Evolutionary conservation across 2,888 invertebrate genomes (phyloP), one percentile per base, ranked within the genome.

Genomic region (Ypsolopha sequella): DNA sequence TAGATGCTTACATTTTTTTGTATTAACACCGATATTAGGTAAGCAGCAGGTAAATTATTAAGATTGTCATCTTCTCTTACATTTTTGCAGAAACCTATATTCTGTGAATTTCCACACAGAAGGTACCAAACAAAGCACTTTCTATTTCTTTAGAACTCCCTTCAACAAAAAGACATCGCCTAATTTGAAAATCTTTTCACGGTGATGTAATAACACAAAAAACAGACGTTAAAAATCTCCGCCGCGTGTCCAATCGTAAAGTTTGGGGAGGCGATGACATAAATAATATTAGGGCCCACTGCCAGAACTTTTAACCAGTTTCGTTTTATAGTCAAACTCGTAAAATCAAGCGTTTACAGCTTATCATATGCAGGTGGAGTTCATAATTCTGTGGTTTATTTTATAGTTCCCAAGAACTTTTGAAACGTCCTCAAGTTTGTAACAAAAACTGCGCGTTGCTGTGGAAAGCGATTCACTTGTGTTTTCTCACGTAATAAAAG

Each of bases 201-300:
- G 65, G 41, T 65, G 68, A 70, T 68, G 64, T 70, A 66, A 70
- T 72, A 68, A 73, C 60, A 75, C 68, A 67, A 72, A 77, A 80
- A 76, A 68, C 59, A 54, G 65, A 74, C 70, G 70, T 73, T 76
- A 76, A 73, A 73, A 70, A 62, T 63, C 63, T 58, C 63, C 60
- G 58, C 61, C 54, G 55, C 47, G 56, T 60, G 60, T 58, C 61
- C 54, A 64, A 66, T 70, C 73, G 65, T 70, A 72, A 73, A 74
- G 57, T 24, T 68, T 65, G 62, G 70, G 66, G 70, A 69, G 65
- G 66, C 72, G 75, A 66, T 73, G 77, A 78, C 80, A 80, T 80
- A 80, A 80, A 82, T 80, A 75, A 80, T 79, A 76, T 76, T 64
- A 70, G 73, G 72, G 65, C 64, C 64, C 64, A 66, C 61, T 68